Base-by-base conservation (phyloP, 2,888 invertebrate species). In the Nephrocerus scutellatus region DNA sequence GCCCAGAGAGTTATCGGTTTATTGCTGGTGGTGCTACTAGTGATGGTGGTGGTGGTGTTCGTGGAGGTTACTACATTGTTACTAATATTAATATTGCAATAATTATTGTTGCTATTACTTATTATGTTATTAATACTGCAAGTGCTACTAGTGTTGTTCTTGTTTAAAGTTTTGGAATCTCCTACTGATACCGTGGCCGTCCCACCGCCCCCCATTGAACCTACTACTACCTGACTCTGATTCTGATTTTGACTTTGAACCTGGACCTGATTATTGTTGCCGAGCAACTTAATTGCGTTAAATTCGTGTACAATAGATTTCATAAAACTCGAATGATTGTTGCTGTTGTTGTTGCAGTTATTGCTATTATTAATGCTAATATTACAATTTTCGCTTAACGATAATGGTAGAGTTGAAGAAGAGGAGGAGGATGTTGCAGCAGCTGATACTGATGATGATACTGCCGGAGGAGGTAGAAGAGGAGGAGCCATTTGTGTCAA, bases 91-190 rank as follows among this genome's bases (percentile, higher is more conserved):
- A 42, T 39, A 21, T 43, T 49, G 32, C 37, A 42, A 39, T 24
- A 36, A 36, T 35, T 39, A 61, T 62, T 63, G 54, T 62, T 59
- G 55, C 59, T 61, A 62, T 30, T 23, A 23, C 54, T 59, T 53
- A 61, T 54, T 57, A 60, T 54, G 53, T 60, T 63, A 59, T 54
- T 58, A 59, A 54, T 62, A 60, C 60, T 61, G 60, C 55, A 60
- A 51, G 49, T 52, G 46, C 47, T 52, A 49, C 49, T 56, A 41
- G 39, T 55, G 40, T 49, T 54, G 31, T 46, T 45, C 13, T 20
- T 31, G 28, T 35, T 49, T 38, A 40, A 41, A 44, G 23, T 29
- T 44, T 53, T 56, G 49, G 56, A 53, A 51, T 56, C 56, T 44
- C 53, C 56, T 35, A 52, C 44, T 30, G 46, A 41, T 40, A 41